phyloP scores from a whole-genome alignment of 2,888 invertebrate genomes.

The Ellobium chinense region DNA sequence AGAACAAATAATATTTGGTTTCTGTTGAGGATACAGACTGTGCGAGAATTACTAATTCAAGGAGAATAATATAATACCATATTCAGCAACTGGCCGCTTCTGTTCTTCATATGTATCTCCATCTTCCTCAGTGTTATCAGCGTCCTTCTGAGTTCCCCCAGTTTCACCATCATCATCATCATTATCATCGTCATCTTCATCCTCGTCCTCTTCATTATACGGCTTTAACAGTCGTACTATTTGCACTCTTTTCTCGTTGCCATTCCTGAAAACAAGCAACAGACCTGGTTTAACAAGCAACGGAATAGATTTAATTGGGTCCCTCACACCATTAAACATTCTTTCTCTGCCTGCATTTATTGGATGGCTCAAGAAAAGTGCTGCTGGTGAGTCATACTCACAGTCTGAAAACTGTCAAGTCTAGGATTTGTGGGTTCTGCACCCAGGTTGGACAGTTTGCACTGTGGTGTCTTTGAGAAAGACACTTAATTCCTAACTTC shows the following conservation, averaged over 20 bases:
- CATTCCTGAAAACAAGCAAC: constrained; percentile 44
- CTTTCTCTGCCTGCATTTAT: too few species aligned
- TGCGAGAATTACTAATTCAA: too few species aligned
- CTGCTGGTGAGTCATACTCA: too few species aligned
- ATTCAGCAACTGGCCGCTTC: neutral
- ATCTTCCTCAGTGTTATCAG: neutral
- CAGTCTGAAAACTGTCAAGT: too few species aligned
- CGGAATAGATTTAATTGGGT: neutral
- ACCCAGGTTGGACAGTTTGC: too few species aligned
- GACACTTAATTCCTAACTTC: too few species aligned
- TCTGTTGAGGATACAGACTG: too few species aligned
- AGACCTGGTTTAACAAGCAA: neutral
- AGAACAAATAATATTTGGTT: too few species aligned
- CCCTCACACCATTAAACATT: neutral
- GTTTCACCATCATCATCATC: constrained; percentile 52
- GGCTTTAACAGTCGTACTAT: constrained; percentile 78
- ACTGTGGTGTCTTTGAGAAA: too few species aligned
- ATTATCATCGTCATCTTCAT: constrained; percentile 51
- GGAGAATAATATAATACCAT: too few species aligned
- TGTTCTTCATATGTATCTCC: neutral
- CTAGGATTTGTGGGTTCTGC: too few species aligned
- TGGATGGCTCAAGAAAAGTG: too few species aligned
- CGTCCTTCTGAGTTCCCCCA: neutral
- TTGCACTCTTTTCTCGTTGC: constrained; percentile 81
- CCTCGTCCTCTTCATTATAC: constrained; percentile 51